Percentiles rank a stretch among this genome's conserved stretches.
These are phyloP conservation scores for Epinephelus lanceolatus DNA, from an alignment of 2,113 vertebrate genomes.

Conservation along the genomic window DNA sequence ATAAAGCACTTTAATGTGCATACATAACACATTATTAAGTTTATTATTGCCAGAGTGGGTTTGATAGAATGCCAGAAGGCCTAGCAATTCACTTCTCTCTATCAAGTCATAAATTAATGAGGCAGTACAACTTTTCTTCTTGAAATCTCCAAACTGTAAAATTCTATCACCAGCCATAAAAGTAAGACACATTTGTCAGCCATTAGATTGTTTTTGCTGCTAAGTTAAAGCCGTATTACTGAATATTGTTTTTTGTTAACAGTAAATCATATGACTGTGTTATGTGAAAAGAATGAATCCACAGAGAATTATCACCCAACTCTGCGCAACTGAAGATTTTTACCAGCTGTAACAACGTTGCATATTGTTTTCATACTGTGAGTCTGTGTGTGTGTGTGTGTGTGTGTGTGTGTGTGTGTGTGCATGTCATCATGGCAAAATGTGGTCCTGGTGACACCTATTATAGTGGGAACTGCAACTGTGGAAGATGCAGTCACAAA, in stretches of 20 bases:
- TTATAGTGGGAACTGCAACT: too few relatives aligned
- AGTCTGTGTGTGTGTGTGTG: too few relatives aligned
- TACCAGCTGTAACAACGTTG: too few relatives aligned
- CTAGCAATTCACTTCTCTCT: not conserved
- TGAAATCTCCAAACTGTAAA: not conserved
- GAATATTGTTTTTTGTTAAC: not conserved
- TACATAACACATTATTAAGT: not conserved
- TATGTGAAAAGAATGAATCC: not conserved
- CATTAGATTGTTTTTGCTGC: not conserved
- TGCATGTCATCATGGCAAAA: too few relatives aligned
- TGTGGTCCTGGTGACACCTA: too few relatives aligned
- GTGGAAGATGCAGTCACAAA: too few relatives aligned
- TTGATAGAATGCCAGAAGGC: not conserved
- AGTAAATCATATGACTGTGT: too few relatives aligned
- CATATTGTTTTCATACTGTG: too few relatives aligned
- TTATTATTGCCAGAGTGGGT: not conserved
- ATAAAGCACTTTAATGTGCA: not conserved
- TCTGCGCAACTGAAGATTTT: not conserved
- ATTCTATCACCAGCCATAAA: not conserved
- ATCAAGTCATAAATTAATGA: not conserved
- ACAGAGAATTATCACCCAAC: not conserved
- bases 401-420: too few relatives aligned
- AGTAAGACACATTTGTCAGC: not conserved
- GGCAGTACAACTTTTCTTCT: too few relatives aligned
- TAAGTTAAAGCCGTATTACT: not conserved